Evolutionary conservation across 2,888 invertebrate genomes (phyloP).

Genomic region (Malthinus flaveolus): DNA sequence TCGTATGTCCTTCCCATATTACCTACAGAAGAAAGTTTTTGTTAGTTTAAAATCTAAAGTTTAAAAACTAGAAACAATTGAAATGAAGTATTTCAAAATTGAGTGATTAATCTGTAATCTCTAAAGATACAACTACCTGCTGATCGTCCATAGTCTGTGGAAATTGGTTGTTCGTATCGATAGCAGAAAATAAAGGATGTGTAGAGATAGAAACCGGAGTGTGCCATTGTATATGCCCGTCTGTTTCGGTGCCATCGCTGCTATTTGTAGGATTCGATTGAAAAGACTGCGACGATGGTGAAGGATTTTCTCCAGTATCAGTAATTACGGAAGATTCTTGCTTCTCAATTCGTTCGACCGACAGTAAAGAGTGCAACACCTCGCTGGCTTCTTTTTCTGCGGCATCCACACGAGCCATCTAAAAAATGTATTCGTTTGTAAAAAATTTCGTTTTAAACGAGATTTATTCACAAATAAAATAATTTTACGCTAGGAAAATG

Average conservation of each 20-base stretch:
- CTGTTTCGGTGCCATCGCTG: constrained; percentile 42
- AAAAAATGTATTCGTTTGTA: constrained; percentile 45
- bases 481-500: too few species aligned
- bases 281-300: constrained; percentile 46
- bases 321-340: constrained; percentile 42
- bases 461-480: too few species aligned
- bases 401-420: constrained; percentile 67
- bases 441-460: not conserved
- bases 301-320: constrained; percentile 44
- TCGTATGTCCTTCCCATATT: constrained; percentile 69
- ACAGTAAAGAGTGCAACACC: constrained; percentile 67
- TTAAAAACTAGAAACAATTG: constrained; percentile 2
- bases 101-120: not conserved
- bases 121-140: constrained; percentile 44
- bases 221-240: constrained; percentile 64
- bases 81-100: too few species aligned
- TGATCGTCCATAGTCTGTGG: constrained; percentile 52
- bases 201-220: constrained; percentile 59
- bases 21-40: constrained; percentile 55
- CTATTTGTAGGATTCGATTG: constrained; percentile 41
- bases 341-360: constrained; percentile 68
- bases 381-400: constrained; percentile 74
- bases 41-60: not conserved
- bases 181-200: constrained; percentile 52
- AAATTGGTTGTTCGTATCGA: constrained; percentile 51